Percentiles rank a stretch among this genome's conserved stretches.
Evolutionary conservation across 2,888 invertebrate genomes (phyloP).

Genomic region (Megastigmus dorsalis): DNA sequence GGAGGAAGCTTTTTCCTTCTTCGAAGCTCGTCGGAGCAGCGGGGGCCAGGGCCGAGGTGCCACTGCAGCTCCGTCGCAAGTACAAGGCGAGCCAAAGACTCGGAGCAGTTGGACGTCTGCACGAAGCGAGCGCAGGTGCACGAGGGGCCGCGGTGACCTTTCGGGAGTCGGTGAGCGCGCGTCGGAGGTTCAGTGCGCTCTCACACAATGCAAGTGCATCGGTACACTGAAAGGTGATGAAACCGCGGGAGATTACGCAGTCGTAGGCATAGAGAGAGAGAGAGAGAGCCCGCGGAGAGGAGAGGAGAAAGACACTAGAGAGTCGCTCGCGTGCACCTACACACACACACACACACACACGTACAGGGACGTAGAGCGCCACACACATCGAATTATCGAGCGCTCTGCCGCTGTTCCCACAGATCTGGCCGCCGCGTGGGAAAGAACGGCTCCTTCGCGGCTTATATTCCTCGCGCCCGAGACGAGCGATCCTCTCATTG

Average conservation of each 20-base stretch:
- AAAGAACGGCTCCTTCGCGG: slow-evolving; percentile 24
- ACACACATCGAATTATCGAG: slow-evolving; percentile 47
- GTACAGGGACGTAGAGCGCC: too few relatives aligned
- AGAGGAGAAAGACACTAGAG: too few relatives aligned
- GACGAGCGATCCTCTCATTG: not conserved
- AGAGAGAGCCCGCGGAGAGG: not conserved
- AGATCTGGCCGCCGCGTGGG: slow-evolving; percentile 43
- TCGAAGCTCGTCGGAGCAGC: too few relatives aligned
- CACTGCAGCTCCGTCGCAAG: not conserved
- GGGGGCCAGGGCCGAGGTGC: too few relatives aligned
- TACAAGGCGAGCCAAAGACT: not conserved
- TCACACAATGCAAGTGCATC: slow-evolving; percentile 52
- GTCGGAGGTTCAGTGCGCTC: slow-evolving; percentile 62
- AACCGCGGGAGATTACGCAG: slow-evolving; percentile 62
- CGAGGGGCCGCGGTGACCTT: slow-evolving; percentile 60
- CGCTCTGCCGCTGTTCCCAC: slow-evolving; percentile 41
- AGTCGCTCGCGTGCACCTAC: too few relatives aligned
- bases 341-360: too few relatives aligned
- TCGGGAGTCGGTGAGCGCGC: slow-evolving; percentile 61
- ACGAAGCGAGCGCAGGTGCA: not conserved
- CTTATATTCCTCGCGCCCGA: not conserved
- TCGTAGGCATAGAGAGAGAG: slow-evolving; percentile 8
- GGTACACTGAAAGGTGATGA: slow-evolving; percentile 57
- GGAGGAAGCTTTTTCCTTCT: too few relatives aligned
- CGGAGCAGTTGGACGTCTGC: too few relatives aligned